Evolutionary conservation across 2,888 invertebrate genomes (phyloP), one percentile per base, ranked within the genome.

Genomic region (Herminia tarsipennalis): DNA sequence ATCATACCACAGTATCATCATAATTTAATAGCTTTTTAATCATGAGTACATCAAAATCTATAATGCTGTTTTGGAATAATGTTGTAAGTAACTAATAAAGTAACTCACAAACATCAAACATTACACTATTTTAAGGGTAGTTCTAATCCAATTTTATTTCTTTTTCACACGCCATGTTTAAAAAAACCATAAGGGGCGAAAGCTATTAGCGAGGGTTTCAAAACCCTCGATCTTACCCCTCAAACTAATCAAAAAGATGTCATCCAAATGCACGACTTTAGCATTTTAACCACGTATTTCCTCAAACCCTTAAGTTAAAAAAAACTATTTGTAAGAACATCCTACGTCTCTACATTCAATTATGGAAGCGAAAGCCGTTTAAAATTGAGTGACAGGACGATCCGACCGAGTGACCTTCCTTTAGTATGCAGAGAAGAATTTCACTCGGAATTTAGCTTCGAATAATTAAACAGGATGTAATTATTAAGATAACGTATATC

Each of bases 361-460:
- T 65, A 60, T 37, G 37, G 28, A 42, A 33, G 48, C 34, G 25
- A 39, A 25, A 27, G 18, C 29, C 49, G 52, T 59, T 61, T 43
- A 41, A 64, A 54, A 41, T 56, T 55, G 61, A 66, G 52, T 69
- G 69, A 66, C 64, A 57, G 45, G 27, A 24, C 43, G 38, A 30
- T 38, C 35, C 22, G 27, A 14, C 12, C 49, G 21, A 57, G 29
- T 61, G 49, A 61, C 58, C 58, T 51, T 57, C 41, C 32, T 49
- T 60, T 49, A 49, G 48, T 56, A 50, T 55, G 47, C 56, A 47
- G 40, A 36, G 45, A 54, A 50, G 49, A 58, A 52, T 50, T 51
- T 49, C 13, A 29, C 34, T 29, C 39, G 3, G 32, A 51, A 48
- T 41, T 56, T 35, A 38, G 39, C 37, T 41, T 43, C 27, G 48